Evolutionary conservation across 2,113 vertebrate genomes (phyloP), one percentile per base, ranked within the genome.

Genomic region (Elaphurus davidianus): DNA sequence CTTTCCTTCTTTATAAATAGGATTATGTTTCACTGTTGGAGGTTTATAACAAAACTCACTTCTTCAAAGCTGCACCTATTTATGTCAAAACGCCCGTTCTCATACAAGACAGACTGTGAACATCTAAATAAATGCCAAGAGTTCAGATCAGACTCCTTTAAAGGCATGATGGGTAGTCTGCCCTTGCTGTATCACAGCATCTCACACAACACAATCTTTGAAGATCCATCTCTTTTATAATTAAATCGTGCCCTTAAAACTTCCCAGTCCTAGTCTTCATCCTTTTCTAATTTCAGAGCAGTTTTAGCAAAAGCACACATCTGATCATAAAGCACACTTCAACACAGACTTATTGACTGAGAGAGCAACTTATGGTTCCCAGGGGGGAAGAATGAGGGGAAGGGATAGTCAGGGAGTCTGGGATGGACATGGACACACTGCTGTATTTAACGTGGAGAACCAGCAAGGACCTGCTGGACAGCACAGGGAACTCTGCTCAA

Each of bases 181-280:
- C 25, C 13, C 4, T 0, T 10, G n/a, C 5, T 36, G 25, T 15
- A 1, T 5, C 11, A 4, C 17, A 16, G n/a, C 19, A 17, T 10
- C 36, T 62, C 36, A 4, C 14, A 21, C 7, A 62, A 54, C 30
- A 36, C 14, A 8, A 0, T 36, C 30, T 64, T 78, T 23, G 17
- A 55, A 33, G 19, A 33, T 36, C 14, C 25, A 5, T 21, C 55
- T 64, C 45, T 55, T 76, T 45, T 12, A 9, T 28, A 40, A 57
- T 71, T 78, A 84, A 94, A 74, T 28, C 0, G 0, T 3, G 5
- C 55, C 54, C 84, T 11, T 7, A 30, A 60, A 25, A 92, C 3
- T 62, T 21, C 25, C 25, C 2, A 8, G 4, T 28, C 6, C 0
- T 1, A 17, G 2, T 7, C 9, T 54, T n/a, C 59, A 17, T 6